Base-by-base conservation (phyloP, 2,797 vertebrate species). In the Threskiornis aethiopicus region DNA sequence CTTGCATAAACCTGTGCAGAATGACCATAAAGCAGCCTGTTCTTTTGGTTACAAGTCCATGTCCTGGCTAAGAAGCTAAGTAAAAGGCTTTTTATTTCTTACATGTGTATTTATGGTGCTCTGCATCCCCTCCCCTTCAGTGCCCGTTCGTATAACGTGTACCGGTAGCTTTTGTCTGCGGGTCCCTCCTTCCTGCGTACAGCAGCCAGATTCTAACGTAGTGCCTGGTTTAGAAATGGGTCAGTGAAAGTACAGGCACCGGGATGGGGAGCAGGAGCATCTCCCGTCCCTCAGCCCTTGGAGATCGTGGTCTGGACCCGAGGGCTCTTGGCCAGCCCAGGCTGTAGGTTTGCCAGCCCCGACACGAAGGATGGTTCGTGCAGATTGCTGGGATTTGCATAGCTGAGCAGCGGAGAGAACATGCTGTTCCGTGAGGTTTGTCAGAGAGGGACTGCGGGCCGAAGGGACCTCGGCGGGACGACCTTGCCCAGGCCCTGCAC, bases 21-120 rank as follows among this genome's bases (percentile, higher is more conserved):
- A 4, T 15, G 37, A 13, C 35, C 49, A 31, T 3, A 21, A 55
- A 33, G 16, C 5, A n/a, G 18, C 58, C 49, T 11, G 0, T 33
- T 31, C 26, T 18, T 13, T 1, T 0, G 17, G 54, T 15, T 21
- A 12, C 46, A 24, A 16, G 4, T 4, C 81, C 0, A 0, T 4
- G 47, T 6, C 3, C n/a, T n/a, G 67, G 41, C 46, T 39, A 2
- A 35, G 67, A 33, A 10, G 16, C 4, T 8, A 21, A 52, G 37
- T 17, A 37, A 47, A 42, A 67, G 75, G 33, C 4, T 55, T 86
- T 75, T 47, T 28, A 3, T 46, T 42, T 18, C 41, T 81, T 19
- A 31, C 8, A 11, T 0, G 0, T 35, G 89, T 20, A 5, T n/a
- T 89, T 49, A 54, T 69, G 65, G 31, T 55, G 41, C 58, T 73